Evolutionary conservation across 2,113 vertebrate genomes (phyloP).

Genomic region (Progne subis): DNA sequence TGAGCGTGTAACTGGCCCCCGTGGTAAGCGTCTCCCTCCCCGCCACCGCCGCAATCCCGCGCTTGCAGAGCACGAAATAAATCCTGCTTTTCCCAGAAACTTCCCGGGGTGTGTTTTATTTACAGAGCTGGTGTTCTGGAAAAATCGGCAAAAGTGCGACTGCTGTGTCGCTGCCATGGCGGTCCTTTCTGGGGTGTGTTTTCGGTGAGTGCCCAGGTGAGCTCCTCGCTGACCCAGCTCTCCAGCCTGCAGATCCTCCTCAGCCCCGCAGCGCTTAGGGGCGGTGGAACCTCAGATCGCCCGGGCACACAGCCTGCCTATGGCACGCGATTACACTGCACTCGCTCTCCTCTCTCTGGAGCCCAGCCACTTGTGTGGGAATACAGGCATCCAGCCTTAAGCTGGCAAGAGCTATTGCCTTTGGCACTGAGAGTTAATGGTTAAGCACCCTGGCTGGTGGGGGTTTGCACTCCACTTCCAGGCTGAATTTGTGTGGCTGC

Average conservation of each 20-base stretch:
- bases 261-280: neutral
- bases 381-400: neutral
- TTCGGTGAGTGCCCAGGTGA: neutral
- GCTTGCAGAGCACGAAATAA: neutral
- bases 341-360: neutral
- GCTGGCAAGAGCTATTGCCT: neutral
- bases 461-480: neutral
- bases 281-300: accelerated
- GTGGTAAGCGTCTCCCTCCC: neutral
- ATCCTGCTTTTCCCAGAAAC: neutral
- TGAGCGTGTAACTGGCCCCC: neutral
- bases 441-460: neutral
- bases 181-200: neutral
- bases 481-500: neutral
- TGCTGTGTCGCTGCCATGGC: neutral
- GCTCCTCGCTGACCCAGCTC: neutral
- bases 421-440: neutral
- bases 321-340: neutral
- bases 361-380: neutral
- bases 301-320: neutral
- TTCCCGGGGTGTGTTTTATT: neutral
- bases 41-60: neutral
- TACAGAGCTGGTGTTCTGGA: neutral
- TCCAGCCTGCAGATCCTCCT: neutral
- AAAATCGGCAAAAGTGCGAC: neutral